Percentiles rank a stretch among this genome's conserved stretches.
Conservation (phyloP, 2,113 vertebrate species). For the Zosterops lateralis region DNA sequence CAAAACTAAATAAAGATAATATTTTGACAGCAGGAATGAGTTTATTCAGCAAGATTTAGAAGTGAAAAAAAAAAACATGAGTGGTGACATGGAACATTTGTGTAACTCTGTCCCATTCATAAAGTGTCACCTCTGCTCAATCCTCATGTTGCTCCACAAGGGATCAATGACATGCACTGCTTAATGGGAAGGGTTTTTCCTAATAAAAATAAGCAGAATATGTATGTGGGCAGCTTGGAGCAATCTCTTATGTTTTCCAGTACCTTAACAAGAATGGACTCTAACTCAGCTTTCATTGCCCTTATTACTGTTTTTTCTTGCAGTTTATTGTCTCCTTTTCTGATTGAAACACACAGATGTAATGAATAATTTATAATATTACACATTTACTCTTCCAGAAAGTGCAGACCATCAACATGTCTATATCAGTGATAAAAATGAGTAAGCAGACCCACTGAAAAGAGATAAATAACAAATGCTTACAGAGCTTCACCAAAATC, state of each 20-base stretch:
- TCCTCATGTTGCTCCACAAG: not conserved
- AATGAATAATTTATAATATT: slow-evolving; percentile 49
- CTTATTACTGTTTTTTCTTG: not conserved
- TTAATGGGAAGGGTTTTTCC: not conserved
- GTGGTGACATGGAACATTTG: not conserved
- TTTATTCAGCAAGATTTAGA: not conserved
- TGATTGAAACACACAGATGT: not conserved
- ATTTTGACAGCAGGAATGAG: not conserved
- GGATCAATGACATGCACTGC: not conserved
- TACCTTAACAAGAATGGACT: not conserved
- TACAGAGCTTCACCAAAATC: slow-evolving; percentile 1
- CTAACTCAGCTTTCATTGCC: not conserved
- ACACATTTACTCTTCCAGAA: slow-evolving; percentile 29
- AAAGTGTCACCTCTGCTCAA: not conserved
- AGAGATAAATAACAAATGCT: slow-evolving; percentile 5
- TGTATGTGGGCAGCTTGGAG: not conserved
- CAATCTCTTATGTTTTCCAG: not conserved
- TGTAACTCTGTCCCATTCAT: not conserved
- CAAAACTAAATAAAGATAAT: not conserved
- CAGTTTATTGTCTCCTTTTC: not conserved
- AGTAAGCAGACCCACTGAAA: not conserved
- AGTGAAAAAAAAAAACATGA: not conserved
- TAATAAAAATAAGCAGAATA: not conserved
- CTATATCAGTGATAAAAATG: slow-evolving; percentile 8
- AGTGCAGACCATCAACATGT: not conserved